phyloP scores from a whole-genome alignment of 2,888 invertebrate genomes.

The Leuctra nigra region DNA sequence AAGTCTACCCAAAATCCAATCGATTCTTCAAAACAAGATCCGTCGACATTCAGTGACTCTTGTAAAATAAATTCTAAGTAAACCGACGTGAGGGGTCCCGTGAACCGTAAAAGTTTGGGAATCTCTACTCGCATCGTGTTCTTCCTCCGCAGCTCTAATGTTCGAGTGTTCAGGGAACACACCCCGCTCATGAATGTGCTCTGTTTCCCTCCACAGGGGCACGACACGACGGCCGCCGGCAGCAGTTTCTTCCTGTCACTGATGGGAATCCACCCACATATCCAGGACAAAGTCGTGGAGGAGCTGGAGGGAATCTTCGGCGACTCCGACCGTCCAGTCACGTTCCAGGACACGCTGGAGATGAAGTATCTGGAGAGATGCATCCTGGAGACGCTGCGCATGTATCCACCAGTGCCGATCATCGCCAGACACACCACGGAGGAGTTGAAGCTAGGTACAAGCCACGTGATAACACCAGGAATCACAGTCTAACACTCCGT shows the following conservation, averaged over 20 bases:
- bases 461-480: too few species aligned
- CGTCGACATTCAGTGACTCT: too few species aligned
- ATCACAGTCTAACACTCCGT: too few species aligned
- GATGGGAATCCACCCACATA: slow-evolving; percentile 71
- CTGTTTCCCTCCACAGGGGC: slow-evolving; percentile 60
- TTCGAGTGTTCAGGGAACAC: too few species aligned
- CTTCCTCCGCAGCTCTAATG: too few species aligned
- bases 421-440: slow-evolving; percentile 65
- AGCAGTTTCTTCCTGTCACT: slow-evolving; percentile 81
- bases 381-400: slow-evolving; percentile 65
- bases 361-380: slow-evolving; percentile 79
- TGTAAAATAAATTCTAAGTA: too few species aligned
- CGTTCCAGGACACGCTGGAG: slow-evolving; percentile 67
- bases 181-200: too few species aligned
- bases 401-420: slow-evolving; percentile 75
- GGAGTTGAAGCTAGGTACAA: slow-evolving; percentile 63
- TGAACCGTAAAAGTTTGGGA: too few species aligned
- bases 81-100: too few species aligned
- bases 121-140: too few species aligned
- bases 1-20: too few species aligned
- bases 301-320: slow-evolving; percentile 72
- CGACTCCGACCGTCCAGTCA: slow-evolving; percentile 66
- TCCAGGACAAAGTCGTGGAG: slow-evolving; percentile 54
- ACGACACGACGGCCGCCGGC: slow-evolving; percentile 79
- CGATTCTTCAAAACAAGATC: too few species aligned